Percentiles rank a stretch among this genome's conserved stretches.
Evolutionary conservation across 2,113 vertebrate genomes (phyloP).

Genomic region (Phodopus roborovskii): DNA sequence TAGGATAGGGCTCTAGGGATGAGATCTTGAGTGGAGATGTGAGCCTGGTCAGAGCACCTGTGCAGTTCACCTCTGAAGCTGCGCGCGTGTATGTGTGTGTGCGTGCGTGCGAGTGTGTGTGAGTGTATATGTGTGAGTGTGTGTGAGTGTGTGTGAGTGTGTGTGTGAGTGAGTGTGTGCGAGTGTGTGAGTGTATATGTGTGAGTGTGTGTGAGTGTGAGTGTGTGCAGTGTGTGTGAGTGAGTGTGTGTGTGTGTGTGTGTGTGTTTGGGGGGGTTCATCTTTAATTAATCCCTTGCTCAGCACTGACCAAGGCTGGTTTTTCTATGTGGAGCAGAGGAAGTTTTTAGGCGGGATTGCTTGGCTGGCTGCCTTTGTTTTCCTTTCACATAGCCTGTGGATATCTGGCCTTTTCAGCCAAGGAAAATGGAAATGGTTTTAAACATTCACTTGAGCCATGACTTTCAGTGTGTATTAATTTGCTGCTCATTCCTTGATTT

Average conservation of each 20-base stretch:
- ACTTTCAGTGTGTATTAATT: slow-evolving; percentile 59
- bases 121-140: no score
- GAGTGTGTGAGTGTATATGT: no score
- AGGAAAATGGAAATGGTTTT: slow-evolving; percentile 74
- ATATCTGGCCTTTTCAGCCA: slow-evolving; percentile 76
- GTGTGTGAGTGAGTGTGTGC: no score
- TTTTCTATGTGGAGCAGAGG: slow-evolving; percentile 56
- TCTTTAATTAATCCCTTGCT: slow-evolving; percentile 37
- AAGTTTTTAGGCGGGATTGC: slow-evolving; percentile 67
- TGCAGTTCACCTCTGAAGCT: background rate
- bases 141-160: no score
- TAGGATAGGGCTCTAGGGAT: background rate
- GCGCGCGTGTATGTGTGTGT: no score
- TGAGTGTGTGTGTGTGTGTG: no score
- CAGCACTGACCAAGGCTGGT: background rate
- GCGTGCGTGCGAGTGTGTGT: no score
- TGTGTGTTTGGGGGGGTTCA: background rate
- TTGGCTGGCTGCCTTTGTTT: slow-evolving; percentile 72
- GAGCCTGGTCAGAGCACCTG: slow-evolving; percentile 11
- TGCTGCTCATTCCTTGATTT: slow-evolving; percentile 58
- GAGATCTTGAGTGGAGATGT: background rate
- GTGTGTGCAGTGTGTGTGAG: no score
- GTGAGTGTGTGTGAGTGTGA: no score
- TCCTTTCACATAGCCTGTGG: slow-evolving; percentile 70
- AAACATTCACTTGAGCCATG: slow-evolving; percentile 63